Evolutionary conservation across 2,113 vertebrate species (phyloP).

Genomic region (Spea bombifrons): DNA sequence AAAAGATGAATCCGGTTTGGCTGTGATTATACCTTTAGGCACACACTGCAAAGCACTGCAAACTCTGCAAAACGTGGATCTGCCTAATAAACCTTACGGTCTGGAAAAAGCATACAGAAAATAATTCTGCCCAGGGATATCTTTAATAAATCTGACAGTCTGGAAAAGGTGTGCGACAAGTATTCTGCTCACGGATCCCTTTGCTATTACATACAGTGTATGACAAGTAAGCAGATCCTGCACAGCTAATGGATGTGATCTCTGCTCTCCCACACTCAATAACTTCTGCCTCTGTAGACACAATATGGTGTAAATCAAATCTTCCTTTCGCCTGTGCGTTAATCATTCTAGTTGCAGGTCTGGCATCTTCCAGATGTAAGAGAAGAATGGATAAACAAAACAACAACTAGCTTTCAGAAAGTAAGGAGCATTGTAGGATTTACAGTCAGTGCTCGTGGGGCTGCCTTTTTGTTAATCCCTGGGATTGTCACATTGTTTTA

Average conservation of each 20-base stretch:
- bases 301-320: background rate
- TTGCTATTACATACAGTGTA: constrained; percentile 1
- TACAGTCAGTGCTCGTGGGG: background rate
- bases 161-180: background rate
- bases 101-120: background rate
- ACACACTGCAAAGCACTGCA: background rate
- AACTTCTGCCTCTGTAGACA: background rate
- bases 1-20: background rate
- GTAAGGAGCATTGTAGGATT: background rate
- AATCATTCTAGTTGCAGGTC: background rate
- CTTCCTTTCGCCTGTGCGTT: background rate
- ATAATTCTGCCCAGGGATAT: background rate
- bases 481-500: background rate
- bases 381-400: background rate
- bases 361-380: background rate
- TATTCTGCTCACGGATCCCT: background rate
- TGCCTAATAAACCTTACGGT: background rate
- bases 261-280: constrained; percentile 4
- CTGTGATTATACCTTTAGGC: background rate
- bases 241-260: constrained; percentile 10
- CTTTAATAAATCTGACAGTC: background rate
- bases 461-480: background rate
- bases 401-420: background rate
- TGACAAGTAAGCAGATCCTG: background rate
- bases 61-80: background rate